These are phyloP conservation scores for Drosophila greeni DNA, from an alignment of 2,888 invertebrate genomes.

Conservation along the genomic window DNA sequence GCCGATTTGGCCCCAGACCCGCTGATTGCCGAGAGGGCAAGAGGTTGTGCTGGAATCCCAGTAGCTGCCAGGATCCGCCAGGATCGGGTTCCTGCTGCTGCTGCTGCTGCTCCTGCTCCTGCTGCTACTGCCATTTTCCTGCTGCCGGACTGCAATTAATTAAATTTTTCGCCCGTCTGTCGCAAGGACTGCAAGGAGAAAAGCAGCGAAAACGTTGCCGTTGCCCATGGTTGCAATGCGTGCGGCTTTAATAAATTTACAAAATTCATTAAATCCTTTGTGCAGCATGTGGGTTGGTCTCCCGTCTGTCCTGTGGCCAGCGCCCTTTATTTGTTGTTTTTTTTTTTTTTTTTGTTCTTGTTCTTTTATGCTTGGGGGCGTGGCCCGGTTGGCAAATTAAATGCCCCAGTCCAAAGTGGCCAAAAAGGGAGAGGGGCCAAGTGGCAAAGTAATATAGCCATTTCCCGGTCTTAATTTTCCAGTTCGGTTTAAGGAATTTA, in stretches of 20 bases:
- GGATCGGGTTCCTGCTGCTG: slow-evolving; percentile 14
- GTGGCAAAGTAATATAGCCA: slow-evolving; percentile 36
- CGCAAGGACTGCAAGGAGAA: slow-evolving; percentile 24
- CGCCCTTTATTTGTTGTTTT: not conserved
- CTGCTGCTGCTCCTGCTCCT: slow-evolving; percentile 15
- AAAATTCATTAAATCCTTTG: slow-evolving; percentile 61
- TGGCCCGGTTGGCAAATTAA: slow-evolving; percentile 20
- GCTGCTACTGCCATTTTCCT: slow-evolving; percentile 40
- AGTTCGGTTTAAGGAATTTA: slow-evolving; percentile 18
- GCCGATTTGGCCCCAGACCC: slow-evolving; percentile 60
- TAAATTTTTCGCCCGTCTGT: slow-evolving; percentile 60
- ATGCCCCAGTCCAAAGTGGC: slow-evolving; percentile 21
- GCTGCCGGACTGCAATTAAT: slow-evolving; percentile 64
- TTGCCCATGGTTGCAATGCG: slow-evolving; percentile 39
- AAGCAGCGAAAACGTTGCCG: slow-evolving; percentile 26
- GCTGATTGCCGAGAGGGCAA: slow-evolving; percentile 58
- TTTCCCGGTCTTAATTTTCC: slow-evolving; percentile 28
- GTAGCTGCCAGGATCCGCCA: slow-evolving; percentile 3
- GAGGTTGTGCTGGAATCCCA: slow-evolving; percentile 16
- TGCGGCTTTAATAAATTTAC: slow-evolving; percentile 67
- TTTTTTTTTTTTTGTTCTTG: not conserved
- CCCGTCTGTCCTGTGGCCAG: slow-evolving; percentile 19
- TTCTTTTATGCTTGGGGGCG: not conserved
- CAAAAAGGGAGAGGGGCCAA: not conserved
- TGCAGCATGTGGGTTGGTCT: slow-evolving; percentile 43